phyloP scores from a whole-genome alignment of 2,888 invertebrate genomes.

The Melanargia galathea region DNA sequence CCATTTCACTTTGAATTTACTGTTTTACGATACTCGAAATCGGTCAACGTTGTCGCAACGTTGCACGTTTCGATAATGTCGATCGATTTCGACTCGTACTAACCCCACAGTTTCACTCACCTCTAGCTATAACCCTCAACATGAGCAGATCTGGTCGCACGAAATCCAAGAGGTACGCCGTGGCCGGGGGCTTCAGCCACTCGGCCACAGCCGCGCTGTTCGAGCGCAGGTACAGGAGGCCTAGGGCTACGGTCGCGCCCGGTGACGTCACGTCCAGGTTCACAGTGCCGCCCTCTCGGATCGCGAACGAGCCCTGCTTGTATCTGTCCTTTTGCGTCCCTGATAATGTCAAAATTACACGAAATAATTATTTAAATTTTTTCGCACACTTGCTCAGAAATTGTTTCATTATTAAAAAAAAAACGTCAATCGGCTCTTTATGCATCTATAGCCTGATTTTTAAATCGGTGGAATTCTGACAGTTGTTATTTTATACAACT shows the following conservation, averaged over 20 bases:
- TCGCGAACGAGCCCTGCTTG: conserved; percentile 92
- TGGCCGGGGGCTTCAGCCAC: conserved; percentile 95
- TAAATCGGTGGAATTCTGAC: no score
- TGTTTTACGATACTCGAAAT: no score
- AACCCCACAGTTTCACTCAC: conserved; percentile 53
- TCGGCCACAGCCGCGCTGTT: conserved; percentile 92
- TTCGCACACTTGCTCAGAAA: no score
- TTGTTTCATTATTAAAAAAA: no score
- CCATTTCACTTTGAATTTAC: no score
- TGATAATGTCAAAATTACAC: conserved; percentile 43
- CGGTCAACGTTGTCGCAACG: no score
- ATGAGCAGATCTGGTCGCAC: conserved; percentile 95
- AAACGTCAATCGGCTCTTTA: no score
- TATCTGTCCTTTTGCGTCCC: conserved; percentile 94
- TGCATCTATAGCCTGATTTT: no score
- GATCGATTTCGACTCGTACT: no score
- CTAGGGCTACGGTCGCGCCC: conserved; percentile 96
- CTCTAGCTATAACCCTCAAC: conserved; percentile 89
- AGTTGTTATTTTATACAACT: no score
- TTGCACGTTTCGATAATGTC: no score
- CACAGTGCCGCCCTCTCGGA: conserved; percentile 93
- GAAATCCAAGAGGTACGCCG: conserved; percentile 94
- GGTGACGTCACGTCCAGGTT: conserved; percentile 98
- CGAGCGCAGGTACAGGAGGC: conserved; percentile 94
- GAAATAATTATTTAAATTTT: background rate